phyloP scores from a whole-genome alignment of 2,888 invertebrate species.

The Epirrhoe tristata region DNA sequence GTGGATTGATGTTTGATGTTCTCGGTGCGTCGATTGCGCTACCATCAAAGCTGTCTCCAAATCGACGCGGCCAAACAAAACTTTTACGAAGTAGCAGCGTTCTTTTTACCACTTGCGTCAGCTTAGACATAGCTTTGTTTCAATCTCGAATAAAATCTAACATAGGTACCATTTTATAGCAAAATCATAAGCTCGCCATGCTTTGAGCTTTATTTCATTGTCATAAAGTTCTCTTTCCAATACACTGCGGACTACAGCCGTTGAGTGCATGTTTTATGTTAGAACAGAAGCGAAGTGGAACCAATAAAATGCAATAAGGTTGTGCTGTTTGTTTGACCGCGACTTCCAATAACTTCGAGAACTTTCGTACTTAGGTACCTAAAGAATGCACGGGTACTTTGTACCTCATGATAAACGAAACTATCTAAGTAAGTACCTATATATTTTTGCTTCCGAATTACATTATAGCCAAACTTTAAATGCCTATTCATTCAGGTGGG shows the following conservation, averaged over 20 bases:
- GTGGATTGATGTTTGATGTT: constrained; percentile 42
- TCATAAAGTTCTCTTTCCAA: constrained; percentile 11
- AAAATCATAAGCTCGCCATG: constrained; percentile 3
- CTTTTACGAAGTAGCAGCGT: background rate
- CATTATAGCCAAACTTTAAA: no score
- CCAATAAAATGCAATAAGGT: constrained; percentile 34
- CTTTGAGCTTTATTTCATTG: constrained; percentile 5
- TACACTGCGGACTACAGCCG: constrained; percentile 4
- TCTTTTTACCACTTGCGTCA: background rate
- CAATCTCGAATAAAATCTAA: constrained; percentile 1
- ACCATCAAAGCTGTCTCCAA: background rate
- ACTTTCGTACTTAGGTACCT: constrained; percentile 5
- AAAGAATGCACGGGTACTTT: background rate
- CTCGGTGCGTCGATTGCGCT: constrained; percentile 25
- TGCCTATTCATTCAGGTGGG: no score
- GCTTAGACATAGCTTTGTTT: background rate
- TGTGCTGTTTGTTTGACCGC: constrained; percentile 30
- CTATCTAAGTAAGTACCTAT: no score
- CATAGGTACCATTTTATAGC: constrained; percentile 1
- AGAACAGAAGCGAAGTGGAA: constrained; percentile 20
- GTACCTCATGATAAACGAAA: no score
- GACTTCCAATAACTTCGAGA: constrained; percentile 22
- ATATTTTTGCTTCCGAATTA: no score
- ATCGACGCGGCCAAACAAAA: background rate
- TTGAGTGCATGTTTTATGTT: constrained; percentile 20